Percentiles rank a stretch among this genome's conserved stretches.
Evolutionary conservation across 2,888 invertebrate genomes (phyloP).

Genomic region (Watsonalla cultraria): DNA sequence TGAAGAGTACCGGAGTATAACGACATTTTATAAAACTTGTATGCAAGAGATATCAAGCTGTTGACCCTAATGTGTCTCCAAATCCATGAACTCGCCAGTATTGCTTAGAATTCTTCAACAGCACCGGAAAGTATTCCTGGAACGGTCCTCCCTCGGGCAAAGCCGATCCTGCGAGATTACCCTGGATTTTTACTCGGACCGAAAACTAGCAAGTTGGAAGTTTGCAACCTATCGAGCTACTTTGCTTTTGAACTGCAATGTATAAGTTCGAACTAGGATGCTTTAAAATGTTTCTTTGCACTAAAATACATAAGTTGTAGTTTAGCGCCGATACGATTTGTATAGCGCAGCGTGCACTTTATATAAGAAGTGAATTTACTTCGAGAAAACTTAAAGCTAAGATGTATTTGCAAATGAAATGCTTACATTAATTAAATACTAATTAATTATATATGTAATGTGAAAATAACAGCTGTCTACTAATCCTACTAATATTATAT

Average conservation of each 20-base stretch:
- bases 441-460: too few relatives aligned
- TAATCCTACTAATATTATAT: too few relatives aligned
- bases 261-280: conserved; percentile 21
- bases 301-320: conserved; percentile 20
- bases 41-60: too few relatives aligned
- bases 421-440: too few relatives aligned
- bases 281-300: conserved; percentile 27
- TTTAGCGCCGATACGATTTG: background rate
- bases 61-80: too few relatives aligned
- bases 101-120: conserved; percentile 12
- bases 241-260: conserved; percentile 22
- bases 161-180: conserved; percentile 30
- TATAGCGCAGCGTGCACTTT: too few relatives aligned
- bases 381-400: too few relatives aligned
- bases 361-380: too few relatives aligned
- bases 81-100: background rate
- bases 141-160: conserved; percentile 21
- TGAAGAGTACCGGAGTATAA: too few relatives aligned
- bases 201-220: conserved; percentile 31
- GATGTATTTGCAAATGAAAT: too few relatives aligned
- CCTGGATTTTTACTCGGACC: conserved; percentile 33
- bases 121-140: conserved; percentile 10
- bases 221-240: conserved; percentile 33
- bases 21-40: too few relatives aligned
- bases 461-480: too few relatives aligned